phyloP scores from a whole-genome alignment of 2,113 vertebrate species.

The Embiotoca jacksoni region DNA sequence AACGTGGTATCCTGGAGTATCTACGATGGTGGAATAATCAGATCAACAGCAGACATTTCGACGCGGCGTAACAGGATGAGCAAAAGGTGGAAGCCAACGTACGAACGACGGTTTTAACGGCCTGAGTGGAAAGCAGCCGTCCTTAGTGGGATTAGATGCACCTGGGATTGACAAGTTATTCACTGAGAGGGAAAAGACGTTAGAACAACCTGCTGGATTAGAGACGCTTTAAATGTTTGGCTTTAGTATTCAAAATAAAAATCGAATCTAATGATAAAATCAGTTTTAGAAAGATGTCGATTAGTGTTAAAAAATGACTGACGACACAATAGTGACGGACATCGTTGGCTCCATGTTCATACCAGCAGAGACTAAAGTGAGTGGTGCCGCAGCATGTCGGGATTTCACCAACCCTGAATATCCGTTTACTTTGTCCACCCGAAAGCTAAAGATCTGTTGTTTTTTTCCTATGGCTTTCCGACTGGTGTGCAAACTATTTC shows the following conservation, averaged over 20 bases:
- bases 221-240: background rate
- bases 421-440: background rate
- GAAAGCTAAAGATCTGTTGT: background rate
- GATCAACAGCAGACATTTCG: background rate
- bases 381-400: too few species aligned
- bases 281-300: background rate
- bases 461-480: too few species aligned
- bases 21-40: background rate
- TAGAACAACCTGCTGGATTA: background rate
- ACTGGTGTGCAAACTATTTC: too few species aligned
- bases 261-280: background rate
- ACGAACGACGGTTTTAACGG: too few species aligned
- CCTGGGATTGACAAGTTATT: too few species aligned
- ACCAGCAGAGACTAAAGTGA: background rate
- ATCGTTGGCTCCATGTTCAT: conserved; percentile 7
- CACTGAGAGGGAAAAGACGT: too few species aligned
- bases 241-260: background rate
- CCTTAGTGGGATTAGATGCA: too few species aligned
- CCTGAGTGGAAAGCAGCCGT: too few species aligned
- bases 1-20: background rate
- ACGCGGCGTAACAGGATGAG: background rate
- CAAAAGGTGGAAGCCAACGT: background rate
- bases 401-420: too few species aligned
- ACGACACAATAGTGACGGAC: background rate
- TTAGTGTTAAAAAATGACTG: background rate